A percentile compares a stretch with the other conserved stretches of the same genome.
Conservation (phyloP, 2,797 vertebrate species). For the Hafferia zeledoni region DNA sequence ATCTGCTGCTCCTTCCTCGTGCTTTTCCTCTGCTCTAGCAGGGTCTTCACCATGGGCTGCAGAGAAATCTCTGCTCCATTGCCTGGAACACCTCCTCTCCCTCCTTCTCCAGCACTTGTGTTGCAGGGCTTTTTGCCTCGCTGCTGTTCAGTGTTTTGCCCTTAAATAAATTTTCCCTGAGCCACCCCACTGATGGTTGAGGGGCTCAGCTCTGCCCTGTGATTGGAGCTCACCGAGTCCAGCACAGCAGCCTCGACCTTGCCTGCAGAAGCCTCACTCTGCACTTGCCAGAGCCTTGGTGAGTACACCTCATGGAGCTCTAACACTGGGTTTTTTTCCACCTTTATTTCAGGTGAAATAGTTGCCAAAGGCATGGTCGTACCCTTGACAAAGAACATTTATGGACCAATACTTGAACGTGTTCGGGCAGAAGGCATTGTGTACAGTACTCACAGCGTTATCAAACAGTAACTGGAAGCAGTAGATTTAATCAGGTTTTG, state of each 20-base stretch:
- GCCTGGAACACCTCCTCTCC: background rate
- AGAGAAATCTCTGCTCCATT: background rate
- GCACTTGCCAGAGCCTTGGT: background rate
- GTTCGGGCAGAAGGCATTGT: slow-evolving; percentile 89
- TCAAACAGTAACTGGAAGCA: slow-evolving; percentile 54
- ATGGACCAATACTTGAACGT: slow-evolving; percentile 84
- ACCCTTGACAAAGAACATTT: slow-evolving; percentile 89
- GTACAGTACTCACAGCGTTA: slow-evolving; percentile 80
- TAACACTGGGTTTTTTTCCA: background rate
- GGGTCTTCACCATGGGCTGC: fast-evolving
- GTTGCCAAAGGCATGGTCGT: slow-evolving; percentile 86
- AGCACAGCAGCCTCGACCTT: background rate
- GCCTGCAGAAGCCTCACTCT: background rate
- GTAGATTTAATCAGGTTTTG: background rate
- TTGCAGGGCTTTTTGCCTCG: background rate
- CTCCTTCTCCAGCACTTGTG: background rate
- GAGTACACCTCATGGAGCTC: background rate
- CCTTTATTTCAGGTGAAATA: slow-evolving; percentile 87
- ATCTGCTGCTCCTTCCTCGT: background rate
- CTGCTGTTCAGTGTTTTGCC: fast-evolving
- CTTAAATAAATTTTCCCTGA: background rate
- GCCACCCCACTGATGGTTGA: fast-evolving
- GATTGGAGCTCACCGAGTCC: fast-evolving
- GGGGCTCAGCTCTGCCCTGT: background rate
- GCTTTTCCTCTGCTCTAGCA: background rate